Evolutionary conservation across 2,888 invertebrate species (phyloP).

Genomic region (Congeria kusceri): DNA sequence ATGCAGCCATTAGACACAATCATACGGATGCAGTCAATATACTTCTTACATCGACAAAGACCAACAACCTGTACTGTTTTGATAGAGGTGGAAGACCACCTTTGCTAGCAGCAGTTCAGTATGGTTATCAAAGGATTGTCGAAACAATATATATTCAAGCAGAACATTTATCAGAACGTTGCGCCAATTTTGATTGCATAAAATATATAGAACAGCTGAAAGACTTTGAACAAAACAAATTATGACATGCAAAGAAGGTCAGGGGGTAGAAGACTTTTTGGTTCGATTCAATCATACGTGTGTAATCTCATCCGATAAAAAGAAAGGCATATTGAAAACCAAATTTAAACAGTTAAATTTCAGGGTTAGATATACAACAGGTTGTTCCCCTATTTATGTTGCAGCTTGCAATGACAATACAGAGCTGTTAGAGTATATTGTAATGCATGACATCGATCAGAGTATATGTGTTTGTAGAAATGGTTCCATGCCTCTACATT

Average conservation of each 20-base stretch:
- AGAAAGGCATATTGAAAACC: too few relatives aligned
- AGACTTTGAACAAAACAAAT: too few relatives aligned
- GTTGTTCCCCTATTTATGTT: background rate
- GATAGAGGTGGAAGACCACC: slow-evolving; percentile 16
- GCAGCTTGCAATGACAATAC: slow-evolving; percentile 12
- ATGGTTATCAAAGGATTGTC: background rate
- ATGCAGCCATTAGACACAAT: slow-evolving; percentile 14
- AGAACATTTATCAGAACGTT: too few relatives aligned
- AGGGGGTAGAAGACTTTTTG: too few relatives aligned
- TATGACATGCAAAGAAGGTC: too few relatives aligned
- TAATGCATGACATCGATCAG: background rate
- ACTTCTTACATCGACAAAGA: background rate
- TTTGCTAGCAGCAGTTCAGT: background rate
- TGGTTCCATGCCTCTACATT: background rate
- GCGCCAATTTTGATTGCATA: too few relatives aligned
- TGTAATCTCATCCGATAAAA: too few relatives aligned
- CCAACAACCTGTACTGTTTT: background rate
- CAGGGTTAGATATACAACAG: background rate
- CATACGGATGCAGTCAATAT: background rate
- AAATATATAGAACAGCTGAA: too few relatives aligned
- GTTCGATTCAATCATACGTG: too few relatives aligned
- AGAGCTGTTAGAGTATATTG: background rate
- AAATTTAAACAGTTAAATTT: too few relatives aligned
- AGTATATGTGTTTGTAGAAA: background rate
- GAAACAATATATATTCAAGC: background rate